A percentile compares a stretch with the other conserved stretches of the same genome.
phyloP scores from a whole-genome alignment of 2,888 invertebrate species.

The Sturmia bella region DNA sequence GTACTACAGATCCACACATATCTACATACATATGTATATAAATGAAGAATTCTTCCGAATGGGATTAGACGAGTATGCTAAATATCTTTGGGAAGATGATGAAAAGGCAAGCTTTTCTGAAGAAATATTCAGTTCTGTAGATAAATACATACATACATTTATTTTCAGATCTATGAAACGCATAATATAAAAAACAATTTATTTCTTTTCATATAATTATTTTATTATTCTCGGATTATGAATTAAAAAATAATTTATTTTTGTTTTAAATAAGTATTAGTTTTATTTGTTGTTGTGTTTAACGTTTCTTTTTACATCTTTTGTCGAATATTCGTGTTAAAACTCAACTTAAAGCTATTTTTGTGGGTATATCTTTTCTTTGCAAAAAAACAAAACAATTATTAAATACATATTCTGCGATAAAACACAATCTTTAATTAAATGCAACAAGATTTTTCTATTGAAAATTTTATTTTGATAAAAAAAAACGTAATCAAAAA shows the following conservation, averaged over 20 bases:
- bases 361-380: constrained; percentile 40
- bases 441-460: constrained; percentile 62
- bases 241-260: constrained; percentile 66
- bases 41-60: no score
- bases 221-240: constrained; percentile 54
- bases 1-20: no score
- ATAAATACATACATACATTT: no score
- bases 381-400: constrained; percentile 45
- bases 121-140: no score
- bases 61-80: no score
- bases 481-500: no score
- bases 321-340: constrained; percentile 48
- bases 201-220: constrained; percentile 6
- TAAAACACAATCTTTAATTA: constrained; percentile 37
- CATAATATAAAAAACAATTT: constrained; percentile 11
- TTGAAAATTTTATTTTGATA: not conserved
- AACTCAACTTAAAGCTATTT: constrained; percentile 66
- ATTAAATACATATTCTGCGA: constrained; percentile 29
- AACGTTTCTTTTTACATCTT: constrained; percentile 24
- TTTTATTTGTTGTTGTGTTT: constrained; percentile 52
- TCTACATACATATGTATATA: no score
- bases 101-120: no score
- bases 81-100: no score
- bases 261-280: constrained; percentile 47
- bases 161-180: no score